Conservation (phyloP, 30 jellyfish, hydroid and myxozoan species). For the Aurelia sp. region DNA sequence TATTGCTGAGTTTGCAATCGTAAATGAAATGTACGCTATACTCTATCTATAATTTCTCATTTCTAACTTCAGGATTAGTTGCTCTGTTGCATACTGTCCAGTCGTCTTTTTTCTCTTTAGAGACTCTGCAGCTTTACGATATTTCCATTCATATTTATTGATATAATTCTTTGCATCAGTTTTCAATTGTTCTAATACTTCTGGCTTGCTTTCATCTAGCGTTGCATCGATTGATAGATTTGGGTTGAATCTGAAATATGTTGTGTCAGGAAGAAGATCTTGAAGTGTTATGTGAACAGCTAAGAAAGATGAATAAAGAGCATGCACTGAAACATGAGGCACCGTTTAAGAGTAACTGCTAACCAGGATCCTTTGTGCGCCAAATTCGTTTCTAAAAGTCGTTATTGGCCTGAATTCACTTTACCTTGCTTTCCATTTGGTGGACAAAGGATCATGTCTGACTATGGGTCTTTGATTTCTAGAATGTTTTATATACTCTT, state of each 20-base stretch:
- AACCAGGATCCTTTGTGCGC: too few species aligned
- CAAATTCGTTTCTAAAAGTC: too few species aligned
- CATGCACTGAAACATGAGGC: too few species aligned
- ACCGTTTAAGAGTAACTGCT: too few species aligned
- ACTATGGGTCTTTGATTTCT: too few species aligned
- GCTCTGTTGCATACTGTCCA: conserved; percentile 30
- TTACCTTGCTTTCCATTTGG: too few species aligned
- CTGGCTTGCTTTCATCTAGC: conserved; percentile 79
- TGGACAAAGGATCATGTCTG: too few species aligned
- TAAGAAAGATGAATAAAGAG: neutral
- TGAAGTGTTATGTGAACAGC: conserved; percentile 73
- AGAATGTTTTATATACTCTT: too few species aligned
- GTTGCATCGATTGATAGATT: conserved; percentile 78
- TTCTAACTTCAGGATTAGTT: conserved; percentile 13
- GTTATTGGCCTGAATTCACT: too few species aligned
- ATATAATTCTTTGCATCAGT: conserved; percentile 82
- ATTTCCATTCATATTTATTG: conserved; percentile 76
- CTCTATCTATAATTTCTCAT: conserved; percentile 18
- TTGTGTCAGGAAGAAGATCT: conserved; percentile 76
- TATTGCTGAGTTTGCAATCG: too few species aligned
- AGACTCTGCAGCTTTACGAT: conserved; percentile 76
- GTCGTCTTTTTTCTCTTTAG: conserved; percentile 48
- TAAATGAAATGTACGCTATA: neutral
- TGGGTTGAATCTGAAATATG: conserved; percentile 82
- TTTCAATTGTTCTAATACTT: conserved; percentile 59